Evolutionary conservation across 2,888 invertebrate species (phyloP).

Genomic region (Amiota communis): DNA sequence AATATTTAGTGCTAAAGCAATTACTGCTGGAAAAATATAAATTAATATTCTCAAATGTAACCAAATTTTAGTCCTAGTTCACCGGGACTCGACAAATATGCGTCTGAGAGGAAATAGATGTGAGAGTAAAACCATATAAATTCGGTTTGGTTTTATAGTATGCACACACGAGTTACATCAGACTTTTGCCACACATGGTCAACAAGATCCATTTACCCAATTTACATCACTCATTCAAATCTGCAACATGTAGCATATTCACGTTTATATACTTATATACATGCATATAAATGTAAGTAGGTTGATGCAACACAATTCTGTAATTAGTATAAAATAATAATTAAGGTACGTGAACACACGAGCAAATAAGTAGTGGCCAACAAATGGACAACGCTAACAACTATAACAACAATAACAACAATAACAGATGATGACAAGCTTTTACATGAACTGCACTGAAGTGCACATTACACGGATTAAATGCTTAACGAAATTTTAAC

Average conservation of each 20-base stretch:
- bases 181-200: too few species aligned
- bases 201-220: too few species aligned
- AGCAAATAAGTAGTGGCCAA: neutral
- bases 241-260: neutral
- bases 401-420: neutral
- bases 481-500: constrained; percentile 57
- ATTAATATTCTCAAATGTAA: too few species aligned
- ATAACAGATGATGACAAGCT: neutral
- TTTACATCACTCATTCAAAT: constrained; percentile 10
- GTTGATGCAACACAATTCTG: neutral
- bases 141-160: too few species aligned
- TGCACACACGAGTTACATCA: too few species aligned
- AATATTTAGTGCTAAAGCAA: too few species aligned
- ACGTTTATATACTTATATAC: neutral
- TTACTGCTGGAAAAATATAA: too few species aligned
- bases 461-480: constrained; percentile 59
- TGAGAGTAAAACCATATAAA: too few species aligned
- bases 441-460: constrained; percentile 11
- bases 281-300: neutral
- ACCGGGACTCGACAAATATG: too few species aligned
- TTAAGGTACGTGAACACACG: constrained; percentile 4
- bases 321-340: constrained; percentile 31
- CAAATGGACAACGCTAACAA: neutral
- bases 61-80: too few species aligned
- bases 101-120: too few species aligned